A percentile compares a stretch with the other conserved stretches of the same genome.
phyloP scores from a whole-genome alignment of 2,113 vertebrate genomes.

The Gopherus evgoodei region DNA sequence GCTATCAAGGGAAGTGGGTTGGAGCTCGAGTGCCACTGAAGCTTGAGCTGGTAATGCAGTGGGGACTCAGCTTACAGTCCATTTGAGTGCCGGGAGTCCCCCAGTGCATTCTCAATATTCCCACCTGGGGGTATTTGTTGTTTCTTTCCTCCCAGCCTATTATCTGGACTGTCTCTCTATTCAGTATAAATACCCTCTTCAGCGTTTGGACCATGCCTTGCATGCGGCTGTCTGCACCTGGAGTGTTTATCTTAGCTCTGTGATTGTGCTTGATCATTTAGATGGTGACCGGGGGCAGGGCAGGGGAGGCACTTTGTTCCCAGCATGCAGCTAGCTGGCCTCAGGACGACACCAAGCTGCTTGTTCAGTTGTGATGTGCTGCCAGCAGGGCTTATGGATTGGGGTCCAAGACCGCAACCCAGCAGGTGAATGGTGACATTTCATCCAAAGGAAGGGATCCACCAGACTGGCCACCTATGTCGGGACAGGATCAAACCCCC shows the following conservation, averaged over 20 bases:
- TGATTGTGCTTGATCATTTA: background rate
- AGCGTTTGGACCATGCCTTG: background rate
- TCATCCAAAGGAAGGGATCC: background rate
- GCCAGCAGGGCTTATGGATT: background rate
- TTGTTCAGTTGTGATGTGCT: fast-evolving
- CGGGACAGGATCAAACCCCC: background rate
- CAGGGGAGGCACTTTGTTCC: background rate
- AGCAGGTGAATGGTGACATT: background rate
- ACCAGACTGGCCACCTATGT: background rate
- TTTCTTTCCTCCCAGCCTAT: background rate
- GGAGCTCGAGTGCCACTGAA: background rate
- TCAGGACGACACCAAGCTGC: background rate
- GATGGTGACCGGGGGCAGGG: fast-evolving
- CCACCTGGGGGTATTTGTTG: background rate
- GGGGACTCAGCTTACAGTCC: constrained; percentile 28
- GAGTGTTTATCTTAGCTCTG: background rate
- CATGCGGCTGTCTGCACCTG: background rate
- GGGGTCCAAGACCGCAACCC: background rate
- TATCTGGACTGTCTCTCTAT: background rate
- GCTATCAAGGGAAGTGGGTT: constrained; percentile 27
- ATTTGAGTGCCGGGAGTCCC: constrained; percentile 4
- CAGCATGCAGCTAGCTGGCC: background rate
- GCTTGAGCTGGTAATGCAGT: background rate
- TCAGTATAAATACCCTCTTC: constrained; percentile 7
- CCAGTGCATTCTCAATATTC: constrained; percentile 1